Evolutionary conservation across 1,140 invertebrate species (phyloP).

Genomic region (silkworm (Bombyx mori)): ASM3026992v2 NC_085125.1:5830501-5831000

Average conservation of each 20-base stretch:
- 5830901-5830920: slow-evolving; percentile 82
- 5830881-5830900: slow-evolving; percentile 78
- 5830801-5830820: slow-evolving; percentile 87
- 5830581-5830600: no score
- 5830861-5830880: slow-evolving; percentile 78
- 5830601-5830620: no score
- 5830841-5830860: slow-evolving; percentile 78
- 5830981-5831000: slow-evolving; percentile 83
- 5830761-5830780: slow-evolving; percentile 80
- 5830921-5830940: slow-evolving; percentile 73
- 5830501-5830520: no score
- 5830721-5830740: slow-evolving; percentile 1
- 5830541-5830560: no score
- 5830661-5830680: no score
- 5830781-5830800: slow-evolving; percentile 85
- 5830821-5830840: slow-evolving; percentile 73
- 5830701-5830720: no score
- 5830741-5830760: slow-evolving; percentile 78
- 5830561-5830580: no score
- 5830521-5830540: no score
- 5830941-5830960: slow-evolving; percentile 75
- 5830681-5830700: no score
- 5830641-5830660: no score
- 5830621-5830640: no score
- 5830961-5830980: slow-evolving; percentile 89